phyloP scores from a whole-genome alignment of 2,888 invertebrate genomes.

The Deroplatys truncata region DNA sequence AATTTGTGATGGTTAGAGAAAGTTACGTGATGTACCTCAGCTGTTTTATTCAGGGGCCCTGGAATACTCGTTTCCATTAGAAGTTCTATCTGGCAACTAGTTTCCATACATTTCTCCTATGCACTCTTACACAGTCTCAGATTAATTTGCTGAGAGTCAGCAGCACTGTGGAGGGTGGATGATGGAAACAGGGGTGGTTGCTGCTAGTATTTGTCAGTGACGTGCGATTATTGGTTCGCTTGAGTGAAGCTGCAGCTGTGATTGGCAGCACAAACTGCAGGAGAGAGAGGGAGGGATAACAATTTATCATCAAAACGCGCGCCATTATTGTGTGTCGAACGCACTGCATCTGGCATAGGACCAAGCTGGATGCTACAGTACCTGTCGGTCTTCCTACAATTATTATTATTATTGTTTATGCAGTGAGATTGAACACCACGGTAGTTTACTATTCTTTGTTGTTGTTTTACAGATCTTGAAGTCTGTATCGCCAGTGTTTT shows the following conservation, averaged over 20 bases:
- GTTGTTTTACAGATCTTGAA: too few relatives aligned
- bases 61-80: too few relatives aligned
- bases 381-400: not conserved
- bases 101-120: not conserved
- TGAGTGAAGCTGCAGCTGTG: slow-evolving; percentile 25
- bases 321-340: slow-evolving; percentile 27
- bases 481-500: too few relatives aligned
- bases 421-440: not conserved
- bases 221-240: slow-evolving; percentile 18
- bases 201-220: slow-evolving; percentile 17
- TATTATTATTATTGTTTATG: not conserved
- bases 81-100: too few relatives aligned
- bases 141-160: not conserved
- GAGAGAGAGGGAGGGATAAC: slow-evolving; percentile 21
- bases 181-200: not conserved
- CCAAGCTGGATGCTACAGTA: not conserved
- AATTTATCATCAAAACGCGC: slow-evolving; percentile 30
- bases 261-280: slow-evolving; percentile 25
- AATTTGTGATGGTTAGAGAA: too few relatives aligned
- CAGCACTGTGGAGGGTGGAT: not conserved
- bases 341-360: slow-evolving; percentile 2
- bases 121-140: not conserved
- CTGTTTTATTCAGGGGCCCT: too few relatives aligned
- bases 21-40: too few relatives aligned
- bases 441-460: too few relatives aligned